Evolutionary conservation across 1,140 invertebrate species (phyloP).

Genomic region (Drosophila bifasciata): DNA sequence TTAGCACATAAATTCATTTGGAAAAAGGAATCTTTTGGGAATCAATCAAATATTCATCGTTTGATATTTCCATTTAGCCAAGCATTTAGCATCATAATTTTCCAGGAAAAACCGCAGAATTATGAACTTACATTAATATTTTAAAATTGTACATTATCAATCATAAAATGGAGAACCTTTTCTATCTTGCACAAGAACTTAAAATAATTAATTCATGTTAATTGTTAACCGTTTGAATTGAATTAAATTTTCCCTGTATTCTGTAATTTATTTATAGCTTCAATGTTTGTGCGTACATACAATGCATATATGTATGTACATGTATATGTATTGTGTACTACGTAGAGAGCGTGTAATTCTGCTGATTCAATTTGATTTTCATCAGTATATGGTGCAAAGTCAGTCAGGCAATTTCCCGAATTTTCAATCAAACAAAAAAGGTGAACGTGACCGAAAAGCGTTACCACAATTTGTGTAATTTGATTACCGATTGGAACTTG

Average conservation of each 20-base stretch:
- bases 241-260: not conserved
- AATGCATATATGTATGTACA: no score
- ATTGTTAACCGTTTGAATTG: no score
- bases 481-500: slow-evolving; percentile 9
- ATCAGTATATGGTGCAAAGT: not conserved
- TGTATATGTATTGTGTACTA: not conserved
- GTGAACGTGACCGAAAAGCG: not conserved
- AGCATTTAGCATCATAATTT: not conserved
- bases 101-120: no score
- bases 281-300: no score
- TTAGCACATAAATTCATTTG: slow-evolving; percentile 37
- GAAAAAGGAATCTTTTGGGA: slow-evolving; percentile 4
- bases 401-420: not conserved
- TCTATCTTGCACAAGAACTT: no score
- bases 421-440: not conserved
- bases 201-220: no score
- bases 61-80: not conserved
- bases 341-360: not conserved
- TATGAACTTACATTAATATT: no score
- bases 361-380: not conserved
- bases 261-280: no score
- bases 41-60: slow-evolving; percentile 14
- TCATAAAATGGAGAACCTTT: no score
- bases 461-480: slow-evolving; percentile 14
- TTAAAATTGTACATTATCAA: no score